Evolutionary conservation across 2,888 invertebrate genomes (phyloP).

Genomic region (Pteria penguin): DNA sequence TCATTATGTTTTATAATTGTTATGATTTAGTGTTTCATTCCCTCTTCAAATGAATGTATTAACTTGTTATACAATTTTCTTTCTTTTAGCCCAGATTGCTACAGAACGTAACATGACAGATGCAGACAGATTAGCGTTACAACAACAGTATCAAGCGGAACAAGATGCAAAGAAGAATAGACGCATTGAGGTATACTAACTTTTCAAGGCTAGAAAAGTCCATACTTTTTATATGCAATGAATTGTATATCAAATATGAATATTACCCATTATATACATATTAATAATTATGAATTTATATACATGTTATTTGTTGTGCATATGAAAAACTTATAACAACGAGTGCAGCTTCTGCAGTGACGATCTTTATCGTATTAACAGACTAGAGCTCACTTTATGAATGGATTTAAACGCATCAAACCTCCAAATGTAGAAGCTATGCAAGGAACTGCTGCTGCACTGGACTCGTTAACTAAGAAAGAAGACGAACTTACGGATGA

Average conservation of each 20-base stretch:
- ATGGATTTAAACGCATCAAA: slow-evolving; percentile 47
- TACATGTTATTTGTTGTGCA: too few relatives aligned
- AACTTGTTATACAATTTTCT: not conserved
- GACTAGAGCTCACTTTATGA: slow-evolving; percentile 45
- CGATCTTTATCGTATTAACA: slow-evolving; percentile 19
- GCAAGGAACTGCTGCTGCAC: slow-evolving; percentile 50
- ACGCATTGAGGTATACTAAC: slow-evolving; percentile 21
- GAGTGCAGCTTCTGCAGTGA: not conserved
- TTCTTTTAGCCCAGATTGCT: slow-evolving; percentile 18
- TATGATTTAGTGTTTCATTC: too few relatives aligned
- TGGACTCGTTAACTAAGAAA: slow-evolving; percentile 44
- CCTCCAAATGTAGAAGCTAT: slow-evolving; percentile 46
- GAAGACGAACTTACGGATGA: slow-evolving; percentile 45
- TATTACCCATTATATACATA: too few relatives aligned
- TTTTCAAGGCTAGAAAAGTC: too few relatives aligned
- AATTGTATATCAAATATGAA: too few relatives aligned
- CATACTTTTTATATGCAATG: too few relatives aligned
- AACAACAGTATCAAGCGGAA: slow-evolving; percentile 16
- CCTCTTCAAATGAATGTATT: too few relatives aligned
- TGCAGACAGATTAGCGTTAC: slow-evolving; percentile 32
- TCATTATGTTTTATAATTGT: too few relatives aligned
- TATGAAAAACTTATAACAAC: not conserved
- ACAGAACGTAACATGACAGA: slow-evolving; percentile 28
- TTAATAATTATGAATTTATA: too few relatives aligned
- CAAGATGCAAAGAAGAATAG: slow-evolving; percentile 11